phyloP scores from a whole-genome alignment of 2,797 vertebrate species.

The Hoplostethus atlanticus region DNA sequence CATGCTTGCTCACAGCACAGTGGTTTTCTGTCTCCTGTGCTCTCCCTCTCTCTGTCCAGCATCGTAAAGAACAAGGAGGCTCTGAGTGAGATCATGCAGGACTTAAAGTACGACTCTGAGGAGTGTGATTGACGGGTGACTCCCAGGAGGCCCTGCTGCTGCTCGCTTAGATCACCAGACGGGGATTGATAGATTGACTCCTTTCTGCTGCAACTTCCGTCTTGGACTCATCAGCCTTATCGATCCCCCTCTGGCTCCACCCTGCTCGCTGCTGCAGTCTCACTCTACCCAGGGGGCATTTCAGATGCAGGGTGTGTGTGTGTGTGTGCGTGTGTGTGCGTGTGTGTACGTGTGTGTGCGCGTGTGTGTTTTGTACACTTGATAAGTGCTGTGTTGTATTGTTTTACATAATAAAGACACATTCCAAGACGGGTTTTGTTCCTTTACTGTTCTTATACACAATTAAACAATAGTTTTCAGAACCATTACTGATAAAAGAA shows the following conservation, averaged over 20 bases:
- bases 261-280: conserved; percentile 70
- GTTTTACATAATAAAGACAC: conserved; percentile 46
- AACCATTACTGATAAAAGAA: conserved; percentile 31
- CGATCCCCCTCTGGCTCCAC: conserved; percentile 64
- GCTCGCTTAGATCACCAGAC: conserved; percentile 36
- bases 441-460: conserved; percentile 30
- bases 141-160: conserved; percentile 27
- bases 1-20: not conserved
- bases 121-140: conserved; percentile 84
- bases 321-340: conserved; percentile 33
- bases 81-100: conserved; percentile 96
- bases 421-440: conserved; percentile 18
- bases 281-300: conserved; percentile 49
- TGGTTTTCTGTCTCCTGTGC: conserved; percentile 4
- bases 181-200: conserved; percentile 49
- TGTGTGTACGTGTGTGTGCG: not conserved
- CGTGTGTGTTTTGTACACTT: conserved; percentile 29
- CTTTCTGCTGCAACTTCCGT: conserved; percentile 56
- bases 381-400: conserved; percentile 19
- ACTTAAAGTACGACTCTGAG: conserved; percentile 97
- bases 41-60: conserved; percentile 72
- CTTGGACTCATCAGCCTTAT: conserved; percentile 61
- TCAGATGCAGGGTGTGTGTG: conserved; percentile 32
- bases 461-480: conserved; percentile 27
- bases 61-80: conserved; percentile 96